Conservation (phyloP, 37 sponge, comb jelly and placozoan genomes). For the Dysidea cf. avara region DNA sequence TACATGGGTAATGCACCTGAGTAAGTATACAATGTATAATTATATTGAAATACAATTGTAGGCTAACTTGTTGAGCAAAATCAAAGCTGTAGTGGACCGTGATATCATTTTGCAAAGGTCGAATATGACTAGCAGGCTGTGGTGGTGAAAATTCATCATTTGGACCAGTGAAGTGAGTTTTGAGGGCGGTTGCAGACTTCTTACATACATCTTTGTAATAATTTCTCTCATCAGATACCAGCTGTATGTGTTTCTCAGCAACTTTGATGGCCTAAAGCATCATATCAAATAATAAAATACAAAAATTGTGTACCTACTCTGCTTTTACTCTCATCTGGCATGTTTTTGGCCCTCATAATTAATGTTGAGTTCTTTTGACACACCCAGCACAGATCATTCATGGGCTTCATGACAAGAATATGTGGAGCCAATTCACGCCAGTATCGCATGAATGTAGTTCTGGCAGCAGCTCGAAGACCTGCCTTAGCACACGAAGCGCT, state of each 20-base stretch:
- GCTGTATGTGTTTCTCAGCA: constrained; percentile 25
- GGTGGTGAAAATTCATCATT: constrained; percentile 1
- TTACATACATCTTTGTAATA: constrained; percentile 14
- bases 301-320: background rate
- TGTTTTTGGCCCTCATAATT: constrained; percentile 34
- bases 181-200: background rate
- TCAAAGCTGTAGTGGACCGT: constrained; percentile 54
- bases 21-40: no score
- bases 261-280: constrained; percentile 1
- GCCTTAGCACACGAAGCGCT: background rate
- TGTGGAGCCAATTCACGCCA: constrained; percentile 45
- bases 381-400: constrained; percentile 60
- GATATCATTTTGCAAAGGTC: background rate
- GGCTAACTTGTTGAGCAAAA: constrained; percentile 46
- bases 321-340: constrained; percentile 34
- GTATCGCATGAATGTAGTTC: constrained; percentile 16
- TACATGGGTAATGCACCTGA: no score
- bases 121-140: background rate
- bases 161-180: background rate
- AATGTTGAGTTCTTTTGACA: constrained; percentile 50
- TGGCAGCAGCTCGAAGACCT: background rate
- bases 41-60: no score
- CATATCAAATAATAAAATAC: background rate
- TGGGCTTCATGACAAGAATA: constrained; percentile 44
- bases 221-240: constrained; percentile 23